A percentile compares a stretch with the other conserved stretches of the same genome.
These are phyloP conservation scores for Musca vetustissima DNA, from an alignment of 1,140 invertebrate species.

Conservation along the genomic window DNA sequence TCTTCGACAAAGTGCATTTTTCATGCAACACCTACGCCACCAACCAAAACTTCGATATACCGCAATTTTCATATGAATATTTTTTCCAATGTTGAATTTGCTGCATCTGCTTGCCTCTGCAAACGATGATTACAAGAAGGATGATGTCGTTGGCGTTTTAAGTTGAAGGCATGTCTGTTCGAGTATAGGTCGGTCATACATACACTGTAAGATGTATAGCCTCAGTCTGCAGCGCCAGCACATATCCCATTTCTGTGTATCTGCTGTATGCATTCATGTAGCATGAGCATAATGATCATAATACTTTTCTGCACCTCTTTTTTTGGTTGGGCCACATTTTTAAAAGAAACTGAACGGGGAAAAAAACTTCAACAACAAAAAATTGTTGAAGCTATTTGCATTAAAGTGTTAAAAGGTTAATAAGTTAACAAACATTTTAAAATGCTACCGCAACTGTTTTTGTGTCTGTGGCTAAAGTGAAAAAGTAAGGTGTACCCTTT, in stretches of 20 bases:
- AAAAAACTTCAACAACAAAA: neutral
- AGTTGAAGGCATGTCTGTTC: no score
- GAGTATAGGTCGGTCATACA: neutral
- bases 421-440: slow-evolving; percentile 24
- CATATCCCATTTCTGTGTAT: neutral
- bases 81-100: neutral
- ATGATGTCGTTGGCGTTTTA: no score
- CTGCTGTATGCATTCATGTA: neutral
- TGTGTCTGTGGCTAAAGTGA: no score
- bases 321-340: neutral
- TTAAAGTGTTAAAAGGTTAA: slow-evolving; percentile 24
- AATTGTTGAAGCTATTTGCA: slow-evolving; percentile 20
- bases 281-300: no score
- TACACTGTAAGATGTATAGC: neutral
- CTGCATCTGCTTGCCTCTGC: neutral
- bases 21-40: slow-evolving; percentile 21
- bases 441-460: slow-evolving; percentile 20
- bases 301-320: neutral
- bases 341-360: neutral
- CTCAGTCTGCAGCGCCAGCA: neutral
- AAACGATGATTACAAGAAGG: neutral
- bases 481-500: no score
- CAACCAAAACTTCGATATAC: neutral
- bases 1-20: slow-evolving; percentile 5
- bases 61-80: neutral